Percentiles rank a stretch among this genome's conserved stretches.
These are phyloP conservation scores for Lasioglossum figueresi DNA, from an alignment of 2,888 invertebrate species.

Conservation along the genomic window DNA sequence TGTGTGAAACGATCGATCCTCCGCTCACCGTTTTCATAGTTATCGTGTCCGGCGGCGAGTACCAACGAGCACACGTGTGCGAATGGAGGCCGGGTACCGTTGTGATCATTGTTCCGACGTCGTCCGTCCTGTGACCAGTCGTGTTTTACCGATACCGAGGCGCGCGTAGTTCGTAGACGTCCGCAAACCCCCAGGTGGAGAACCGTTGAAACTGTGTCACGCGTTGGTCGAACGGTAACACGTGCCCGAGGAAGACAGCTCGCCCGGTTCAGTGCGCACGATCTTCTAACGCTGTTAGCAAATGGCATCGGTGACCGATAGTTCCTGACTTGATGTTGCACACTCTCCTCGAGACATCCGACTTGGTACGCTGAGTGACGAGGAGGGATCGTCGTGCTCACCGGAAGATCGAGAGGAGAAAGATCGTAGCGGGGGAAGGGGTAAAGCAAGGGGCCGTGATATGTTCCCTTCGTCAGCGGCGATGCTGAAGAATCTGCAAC, in stretches of 20 bases:
- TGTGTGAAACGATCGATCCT: constrained; percentile 5
- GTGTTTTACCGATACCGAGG: not conserved
- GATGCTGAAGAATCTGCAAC: constrained; percentile 83
- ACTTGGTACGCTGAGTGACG: not conserved
- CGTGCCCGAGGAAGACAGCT: not conserved
- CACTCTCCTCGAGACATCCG: too few relatives aligned
- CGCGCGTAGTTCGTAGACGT: not conserved
- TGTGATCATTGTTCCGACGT: not conserved
- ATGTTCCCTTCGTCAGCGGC: constrained; percentile 83
- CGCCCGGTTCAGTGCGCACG: not conserved
- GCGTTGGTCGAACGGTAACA: not conserved
- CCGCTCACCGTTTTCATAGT: not conserved
- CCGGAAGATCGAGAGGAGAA: not conserved
- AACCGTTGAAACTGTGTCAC: not conserved
- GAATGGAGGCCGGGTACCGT: constrained; percentile 1
- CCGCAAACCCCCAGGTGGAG: not conserved
- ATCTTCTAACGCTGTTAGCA: not conserved
- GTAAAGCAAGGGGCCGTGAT: constrained; percentile 57
- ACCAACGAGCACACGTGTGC: constrained; percentile 4
- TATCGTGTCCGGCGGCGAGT: not conserved
- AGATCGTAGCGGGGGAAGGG: not conserved
- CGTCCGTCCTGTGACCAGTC: not conserved
- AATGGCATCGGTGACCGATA: not conserved
- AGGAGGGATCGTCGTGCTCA: not conserved
- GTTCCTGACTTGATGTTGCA: not conserved